Evolutionary conservation across 2,888 invertebrate genomes (phyloP).

Genomic region (Drosophila dives): DNA sequence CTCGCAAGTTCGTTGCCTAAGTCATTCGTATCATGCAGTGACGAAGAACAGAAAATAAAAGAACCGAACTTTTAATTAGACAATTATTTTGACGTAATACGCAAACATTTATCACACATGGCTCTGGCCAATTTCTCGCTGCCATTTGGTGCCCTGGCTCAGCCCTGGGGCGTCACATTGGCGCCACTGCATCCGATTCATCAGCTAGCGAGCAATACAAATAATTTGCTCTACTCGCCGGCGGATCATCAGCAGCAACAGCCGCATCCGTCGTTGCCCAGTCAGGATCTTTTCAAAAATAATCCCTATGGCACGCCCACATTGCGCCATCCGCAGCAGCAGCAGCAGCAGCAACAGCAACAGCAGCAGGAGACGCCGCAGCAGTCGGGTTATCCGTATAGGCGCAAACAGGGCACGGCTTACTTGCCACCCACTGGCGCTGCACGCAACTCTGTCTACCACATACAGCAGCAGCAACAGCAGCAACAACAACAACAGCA

Average conservation of each 20-base stretch:
- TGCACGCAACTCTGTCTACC: constrained; percentile 73
- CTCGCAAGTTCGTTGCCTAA: constrained; percentile 57
- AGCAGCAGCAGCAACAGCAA: constrained; percentile 5
- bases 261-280: constrained; percentile 33
- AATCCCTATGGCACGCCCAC: constrained; percentile 84
- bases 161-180: constrained; percentile 83
- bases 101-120: constrained; percentile 65
- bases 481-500: constrained; percentile 45
- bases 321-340: constrained; percentile 26
- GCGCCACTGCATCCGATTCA: constrained; percentile 83
- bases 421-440: constrained; percentile 83
- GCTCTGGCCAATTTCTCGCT: constrained; percentile 84
- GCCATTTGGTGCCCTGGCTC: constrained; percentile 82
- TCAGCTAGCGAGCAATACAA: constrained; percentile 84
- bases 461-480: constrained; percentile 73
- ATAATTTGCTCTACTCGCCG: constrained; percentile 84
- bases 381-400: constrained; percentile 66
- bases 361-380: constrained; percentile 62
- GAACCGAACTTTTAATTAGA: constrained; percentile 12
- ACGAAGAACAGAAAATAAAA: constrained; percentile 3
- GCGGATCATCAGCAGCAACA: constrained; percentile 83
- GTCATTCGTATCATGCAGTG: constrained; percentile 70
- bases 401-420: constrained; percentile 80
- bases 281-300: constrained; percentile 83
- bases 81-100: constrained; percentile 46